A percentile compares a stretch with the other conserved stretches of the same genome.
Conservation (phyloP, 2,113 vertebrate genomes). For the Catharus minimus region DNA sequence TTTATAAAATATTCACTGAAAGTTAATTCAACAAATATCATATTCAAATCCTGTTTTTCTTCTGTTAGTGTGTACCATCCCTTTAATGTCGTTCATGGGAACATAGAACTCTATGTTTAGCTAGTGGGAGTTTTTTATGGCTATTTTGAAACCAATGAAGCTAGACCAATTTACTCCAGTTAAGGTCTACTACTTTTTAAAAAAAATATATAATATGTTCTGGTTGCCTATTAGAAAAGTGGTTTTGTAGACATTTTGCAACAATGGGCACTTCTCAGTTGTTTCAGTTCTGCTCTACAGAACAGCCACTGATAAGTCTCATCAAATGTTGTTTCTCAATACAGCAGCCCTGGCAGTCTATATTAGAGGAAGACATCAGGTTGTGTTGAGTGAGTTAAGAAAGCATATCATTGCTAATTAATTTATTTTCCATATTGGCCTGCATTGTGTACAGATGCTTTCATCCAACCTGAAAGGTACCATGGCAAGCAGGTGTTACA, state of each 20-base stretch:
- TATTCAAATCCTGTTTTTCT: neutral
- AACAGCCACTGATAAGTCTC: neutral
- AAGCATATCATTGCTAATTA: slow-evolving; percentile 24
- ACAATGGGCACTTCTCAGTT: neutral
- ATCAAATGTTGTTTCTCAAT: neutral
- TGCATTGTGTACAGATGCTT: slow-evolving; percentile 34
- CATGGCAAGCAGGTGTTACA: slow-evolving; percentile 53
- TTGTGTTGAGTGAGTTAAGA: slow-evolving; percentile 14
- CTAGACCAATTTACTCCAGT: neutral
- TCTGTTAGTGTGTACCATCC: neutral
- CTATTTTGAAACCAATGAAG: neutral
- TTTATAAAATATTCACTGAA: neutral
- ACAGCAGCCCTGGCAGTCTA: neutral
- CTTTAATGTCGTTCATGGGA: neutral
- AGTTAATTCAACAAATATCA: neutral
- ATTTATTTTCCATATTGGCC: slow-evolving; percentile 34
- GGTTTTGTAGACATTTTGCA: neutral
- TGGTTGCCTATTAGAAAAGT: neutral
- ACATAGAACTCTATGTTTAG: neutral
- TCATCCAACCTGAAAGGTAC: slow-evolving; percentile 34
- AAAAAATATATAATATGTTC: neutral
- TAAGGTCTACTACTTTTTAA: neutral
- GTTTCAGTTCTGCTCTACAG: neutral
- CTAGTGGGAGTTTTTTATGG: neutral
- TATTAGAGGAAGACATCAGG: neutral